phyloP scores from a whole-genome alignment of 2,888 invertebrate genomes.

The Pheosia tremula region DNA sequence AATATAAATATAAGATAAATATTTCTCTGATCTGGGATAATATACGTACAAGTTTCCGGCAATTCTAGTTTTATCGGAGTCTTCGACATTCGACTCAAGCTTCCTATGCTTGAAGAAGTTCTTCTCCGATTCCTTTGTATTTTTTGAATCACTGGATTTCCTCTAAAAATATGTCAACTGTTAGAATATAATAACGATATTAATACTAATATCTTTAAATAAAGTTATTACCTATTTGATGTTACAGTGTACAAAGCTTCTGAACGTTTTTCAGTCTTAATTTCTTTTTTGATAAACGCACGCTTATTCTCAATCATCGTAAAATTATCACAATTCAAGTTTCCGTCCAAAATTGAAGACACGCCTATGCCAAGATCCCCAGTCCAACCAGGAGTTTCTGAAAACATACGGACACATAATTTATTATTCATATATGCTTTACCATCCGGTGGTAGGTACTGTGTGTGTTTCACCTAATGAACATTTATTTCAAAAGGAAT shows the following conservation, averaged over 20 bases:
- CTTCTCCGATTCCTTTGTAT: slow-evolving; percentile 63
- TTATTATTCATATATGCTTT: no score
- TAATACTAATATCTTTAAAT: not conserved
- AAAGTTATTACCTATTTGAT: slow-evolving; percentile 59
- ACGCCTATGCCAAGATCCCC: slow-evolving; percentile 49
- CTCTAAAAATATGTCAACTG: slow-evolving; percentile 44
- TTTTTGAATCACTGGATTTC: slow-evolving; percentile 68
- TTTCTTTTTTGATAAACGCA: slow-evolving; percentile 59
- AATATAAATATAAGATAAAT: no score
- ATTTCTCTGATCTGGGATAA: no score
- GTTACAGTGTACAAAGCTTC: slow-evolving; percentile 71
- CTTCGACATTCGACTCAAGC: slow-evolving; percentile 64
- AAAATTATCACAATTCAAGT: slow-evolving; percentile 47
- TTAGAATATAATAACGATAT: not conserved
- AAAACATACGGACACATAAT: slow-evolving; percentile 11
- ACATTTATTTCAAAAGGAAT: no score
- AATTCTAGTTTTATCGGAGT: slow-evolving; percentile 50
- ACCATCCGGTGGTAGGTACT: no score
- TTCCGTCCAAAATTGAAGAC: slow-evolving; percentile 55
- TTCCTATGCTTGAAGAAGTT: slow-evolving; percentile 59
- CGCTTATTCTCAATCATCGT: slow-evolving; percentile 72
- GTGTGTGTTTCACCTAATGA: no score
- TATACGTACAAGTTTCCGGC: slow-evolving; percentile 51
- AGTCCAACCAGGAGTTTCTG: slow-evolving; percentile 51
- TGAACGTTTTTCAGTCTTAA: slow-evolving; percentile 56